Evolutionary conservation across 2,113 vertebrate genomes (phyloP), one percentile per base, ranked within the genome.

Genomic region (Syrrhaptes paradoxus): DNA sequence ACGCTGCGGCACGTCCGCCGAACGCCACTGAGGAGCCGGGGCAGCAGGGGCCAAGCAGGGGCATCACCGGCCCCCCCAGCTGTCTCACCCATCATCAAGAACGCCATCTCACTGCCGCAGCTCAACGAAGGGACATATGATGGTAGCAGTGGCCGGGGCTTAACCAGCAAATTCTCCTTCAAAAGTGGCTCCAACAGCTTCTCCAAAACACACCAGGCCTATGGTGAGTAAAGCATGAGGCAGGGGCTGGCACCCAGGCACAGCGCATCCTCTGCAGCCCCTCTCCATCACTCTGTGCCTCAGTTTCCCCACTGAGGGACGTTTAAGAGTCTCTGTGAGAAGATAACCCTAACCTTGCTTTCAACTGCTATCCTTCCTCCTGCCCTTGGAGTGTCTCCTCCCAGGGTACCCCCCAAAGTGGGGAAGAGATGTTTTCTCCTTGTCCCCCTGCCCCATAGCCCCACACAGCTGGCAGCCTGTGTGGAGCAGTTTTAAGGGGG

Each of bases 81-180:
- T 17, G 1, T 99, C 91, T 99, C 99, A 0, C 99, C 99, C 95
- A 99, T 99, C 98, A 99, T 99, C 97, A 99, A 99, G 97, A 99
- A 99, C 0, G 99, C 99, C 21, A 96, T 99, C 95, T 99, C 99
- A 0, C 95, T 99, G 97, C 99, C 99, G 0, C 99, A 99, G 97
- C 99, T 99, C 73, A 98, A 97, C 0, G 98, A 98, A 72, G 98
- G 96, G 1, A 29, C 90, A 7, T 99, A 98, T 0, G 95, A 95
- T 0, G 95, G 98, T 3, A 43, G 90, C 10, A 65, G 97, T 0
- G 7, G 78, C 15, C 86, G 28, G 14, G 55, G 80, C 91, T 94
- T 98, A 18, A 96, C 97, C 94, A 93, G 97, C 88, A 97, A 97
- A 45, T 95, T 98, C 81, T 97, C 95, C 96, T 98, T 99, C 85